Percentiles rank a stretch among this genome's conserved stretches.
These are phyloP conservation scores for Clangula hyemalis DNA, from an alignment of 2,797 vertebrate species.

Conservation along the genomic window DNA sequence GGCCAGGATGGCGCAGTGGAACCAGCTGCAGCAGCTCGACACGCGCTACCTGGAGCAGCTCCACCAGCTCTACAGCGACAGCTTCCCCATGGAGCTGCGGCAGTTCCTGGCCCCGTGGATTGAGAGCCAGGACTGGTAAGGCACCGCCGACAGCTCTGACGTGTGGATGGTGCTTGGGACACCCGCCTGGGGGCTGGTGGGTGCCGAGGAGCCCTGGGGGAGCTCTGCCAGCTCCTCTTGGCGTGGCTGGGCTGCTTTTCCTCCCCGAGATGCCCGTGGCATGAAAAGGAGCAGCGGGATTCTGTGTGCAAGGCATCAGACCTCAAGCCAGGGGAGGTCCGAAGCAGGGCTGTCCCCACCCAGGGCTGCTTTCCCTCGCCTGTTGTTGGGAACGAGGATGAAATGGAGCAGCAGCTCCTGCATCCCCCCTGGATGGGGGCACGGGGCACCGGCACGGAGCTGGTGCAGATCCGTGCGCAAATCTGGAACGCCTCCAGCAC, in stretches of 20 bases:
- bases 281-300: accelerated
- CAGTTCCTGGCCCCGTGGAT: slow-evolving; percentile 99
- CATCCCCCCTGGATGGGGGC: background rate
- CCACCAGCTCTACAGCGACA: slow-evolving; percentile 98
- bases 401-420: background rate
- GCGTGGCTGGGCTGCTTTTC: accelerated
- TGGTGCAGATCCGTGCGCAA: accelerated
- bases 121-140: slow-evolving; percentile 97
- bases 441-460: background rate
- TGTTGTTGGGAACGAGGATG: background rate
- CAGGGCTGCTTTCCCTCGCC: background rate
- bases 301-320: accelerated
- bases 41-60: slow-evolving; percentile 97
- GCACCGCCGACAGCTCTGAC: accelerated
- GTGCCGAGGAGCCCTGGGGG: accelerated
- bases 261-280: accelerated
- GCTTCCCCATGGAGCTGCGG: slow-evolving; percentile 97
- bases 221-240: background rate
- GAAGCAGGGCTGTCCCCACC: background rate
- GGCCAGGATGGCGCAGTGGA: slow-evolving; percentile 95
- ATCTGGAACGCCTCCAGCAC: accelerated
- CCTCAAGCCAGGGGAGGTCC: accelerated
- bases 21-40: slow-evolving; percentile 98
- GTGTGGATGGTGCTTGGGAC: accelerated
- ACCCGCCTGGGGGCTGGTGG: accelerated